These are phyloP conservation scores for Lutraria rhynchaena DNA, from an alignment of 1,140 invertebrate species.

Conservation along the genomic window DNA sequence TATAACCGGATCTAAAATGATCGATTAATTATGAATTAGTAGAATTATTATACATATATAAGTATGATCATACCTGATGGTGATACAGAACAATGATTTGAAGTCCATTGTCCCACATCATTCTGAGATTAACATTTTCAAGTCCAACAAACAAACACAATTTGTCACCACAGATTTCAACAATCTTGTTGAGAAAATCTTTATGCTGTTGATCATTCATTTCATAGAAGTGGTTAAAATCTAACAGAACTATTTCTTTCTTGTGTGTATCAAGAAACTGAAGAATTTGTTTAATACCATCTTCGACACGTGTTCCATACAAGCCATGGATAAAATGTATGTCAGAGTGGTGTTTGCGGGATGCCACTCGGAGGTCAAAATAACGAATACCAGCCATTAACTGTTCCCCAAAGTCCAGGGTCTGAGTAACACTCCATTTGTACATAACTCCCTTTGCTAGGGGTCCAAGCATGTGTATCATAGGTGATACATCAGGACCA, in stretches of 20 bases:
- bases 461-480: slow-evolving; percentile 22
- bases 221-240: slow-evolving; percentile 93
- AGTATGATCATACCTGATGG: slow-evolving; percentile 80
- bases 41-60: too few species aligned
- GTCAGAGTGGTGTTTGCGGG: slow-evolving; percentile 84
- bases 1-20: too few species aligned
- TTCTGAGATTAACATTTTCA: slow-evolving; percentile 85
- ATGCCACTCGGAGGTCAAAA: slow-evolving; percentile 88
- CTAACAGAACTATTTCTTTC: slow-evolving; percentile 89
- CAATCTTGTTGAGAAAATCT: slow-evolving; percentile 85
- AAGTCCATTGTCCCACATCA: slow-evolving; percentile 85
- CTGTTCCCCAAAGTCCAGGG: slow-evolving; percentile 86
- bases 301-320: slow-evolving; percentile 87
- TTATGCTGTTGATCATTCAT: slow-evolving; percentile 87
- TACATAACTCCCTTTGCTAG: slow-evolving; percentile 12
- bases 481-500: slow-evolving; percentile 26
- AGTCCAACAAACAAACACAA: slow-evolving; percentile 86
- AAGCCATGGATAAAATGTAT: slow-evolving; percentile 90
- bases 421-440: slow-evolving; percentile 90
- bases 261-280: slow-evolving; percentile 86
- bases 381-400: slow-evolving; percentile 90
- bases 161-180: slow-evolving; percentile 86
- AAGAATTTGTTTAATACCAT: slow-evolving; percentile 86
- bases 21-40: too few species aligned
- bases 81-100: slow-evolving; percentile 88